Conservation (phyloP, 2,888 invertebrate genomes). For the Cantharis nigra region DNA sequence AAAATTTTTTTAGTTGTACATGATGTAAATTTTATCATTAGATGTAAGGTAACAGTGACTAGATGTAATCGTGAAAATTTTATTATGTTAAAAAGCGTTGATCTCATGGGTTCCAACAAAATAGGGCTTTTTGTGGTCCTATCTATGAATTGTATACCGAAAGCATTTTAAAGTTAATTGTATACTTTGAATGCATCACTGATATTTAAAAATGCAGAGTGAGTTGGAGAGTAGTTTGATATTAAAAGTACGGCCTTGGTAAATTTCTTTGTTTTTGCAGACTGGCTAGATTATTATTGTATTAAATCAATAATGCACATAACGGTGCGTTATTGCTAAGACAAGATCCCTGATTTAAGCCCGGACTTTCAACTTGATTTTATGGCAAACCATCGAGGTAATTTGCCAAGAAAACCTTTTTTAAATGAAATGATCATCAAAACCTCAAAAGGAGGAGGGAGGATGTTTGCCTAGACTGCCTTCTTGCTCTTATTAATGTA, state of each 20-base stretch:
- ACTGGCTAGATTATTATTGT: no score
- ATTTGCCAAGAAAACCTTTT: no score
- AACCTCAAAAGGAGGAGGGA: no score
- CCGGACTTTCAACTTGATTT: no score
- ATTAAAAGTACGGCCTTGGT: background rate
- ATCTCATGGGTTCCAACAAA: background rate
- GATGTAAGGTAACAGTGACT: slow-evolving; percentile 2
- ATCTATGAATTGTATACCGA: no score
- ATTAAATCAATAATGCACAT: no score
- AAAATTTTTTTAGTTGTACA: slow-evolving; percentile 2
- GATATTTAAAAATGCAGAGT: background rate
- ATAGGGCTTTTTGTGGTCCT: background rate
- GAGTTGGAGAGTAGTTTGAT: background rate
- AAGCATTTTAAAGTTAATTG: background rate
- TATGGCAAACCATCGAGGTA: no score
- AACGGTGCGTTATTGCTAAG: no score
- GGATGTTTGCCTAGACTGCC: no score
- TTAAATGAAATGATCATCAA: no score
- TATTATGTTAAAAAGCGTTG: background rate
- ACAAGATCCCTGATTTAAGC: no score
- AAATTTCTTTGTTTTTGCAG: background rate
- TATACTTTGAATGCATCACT: background rate
- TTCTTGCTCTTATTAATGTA: no score
- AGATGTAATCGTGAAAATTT: background rate
- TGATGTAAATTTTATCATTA: slow-evolving; percentile 1